Conservation (phyloP, 2,888 invertebrate species). For the Reticulitermes lucifugus region DNA sequence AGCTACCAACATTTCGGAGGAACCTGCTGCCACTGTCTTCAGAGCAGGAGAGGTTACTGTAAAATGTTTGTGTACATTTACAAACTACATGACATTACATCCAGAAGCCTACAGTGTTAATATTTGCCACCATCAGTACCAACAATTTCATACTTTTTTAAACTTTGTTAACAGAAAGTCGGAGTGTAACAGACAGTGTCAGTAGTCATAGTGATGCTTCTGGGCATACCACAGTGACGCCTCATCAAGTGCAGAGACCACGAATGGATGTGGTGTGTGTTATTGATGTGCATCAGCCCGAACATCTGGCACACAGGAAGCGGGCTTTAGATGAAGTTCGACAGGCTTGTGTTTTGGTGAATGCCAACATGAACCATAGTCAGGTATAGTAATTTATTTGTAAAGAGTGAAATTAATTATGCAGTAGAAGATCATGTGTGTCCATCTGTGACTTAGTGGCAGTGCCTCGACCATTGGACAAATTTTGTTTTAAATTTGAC, state of each 20-base stretch:
- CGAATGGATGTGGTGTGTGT: constrained; percentile 92
- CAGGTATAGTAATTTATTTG: constrained; percentile 70
- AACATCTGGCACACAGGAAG: constrained; percentile 80
- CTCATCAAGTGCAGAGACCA: constrained; percentile 63
- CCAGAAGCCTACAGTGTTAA: no score
- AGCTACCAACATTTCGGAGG: no score
- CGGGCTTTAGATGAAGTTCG: constrained; percentile 87
- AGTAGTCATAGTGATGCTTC: constrained; percentile 74
- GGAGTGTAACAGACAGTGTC: constrained; percentile 70
- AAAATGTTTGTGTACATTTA: no score
- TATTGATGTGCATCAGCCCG: constrained; percentile 80
- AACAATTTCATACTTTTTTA: no score
- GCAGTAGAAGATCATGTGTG: constrained; percentile 54
- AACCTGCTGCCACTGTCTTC: no score
- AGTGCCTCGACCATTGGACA: no score
- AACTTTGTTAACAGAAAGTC: constrained; percentile 52
- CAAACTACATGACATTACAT: no score
- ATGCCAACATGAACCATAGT: constrained; percentile 85
- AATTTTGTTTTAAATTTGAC: no score
- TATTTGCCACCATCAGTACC: no score
- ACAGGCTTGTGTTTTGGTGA: constrained; percentile 81
- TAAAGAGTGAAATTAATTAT: constrained; percentile 85
- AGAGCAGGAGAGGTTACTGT: no score
- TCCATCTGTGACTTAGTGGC: no score
- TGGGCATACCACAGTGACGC: constrained; percentile 57